Conservation (phyloP, 2,888 invertebrate genomes). For the Hyposoter didymator region DNA sequence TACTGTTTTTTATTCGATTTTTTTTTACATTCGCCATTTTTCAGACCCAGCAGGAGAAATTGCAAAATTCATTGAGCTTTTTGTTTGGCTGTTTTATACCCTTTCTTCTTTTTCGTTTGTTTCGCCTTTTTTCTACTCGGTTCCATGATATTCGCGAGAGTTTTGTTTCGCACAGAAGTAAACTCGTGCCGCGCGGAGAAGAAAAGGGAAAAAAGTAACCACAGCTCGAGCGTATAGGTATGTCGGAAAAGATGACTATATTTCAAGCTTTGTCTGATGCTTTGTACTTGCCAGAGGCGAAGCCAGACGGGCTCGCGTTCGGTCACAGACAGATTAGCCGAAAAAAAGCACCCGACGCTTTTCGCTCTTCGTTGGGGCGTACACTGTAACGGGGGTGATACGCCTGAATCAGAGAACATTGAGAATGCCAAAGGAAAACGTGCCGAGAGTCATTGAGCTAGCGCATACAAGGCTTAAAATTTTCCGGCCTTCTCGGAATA, state of each 20-base stretch:
- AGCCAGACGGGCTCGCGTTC: constrained; percentile 63
- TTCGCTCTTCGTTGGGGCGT: constrained; percentile 8
- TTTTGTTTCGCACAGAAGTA: neutral
- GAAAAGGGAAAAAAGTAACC: constrained; percentile 9
- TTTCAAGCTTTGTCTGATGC: constrained; percentile 71
- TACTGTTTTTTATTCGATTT: neutral
- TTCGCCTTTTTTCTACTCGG: constrained; percentile 8
- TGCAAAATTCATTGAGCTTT: constrained; percentile 22
- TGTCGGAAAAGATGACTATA: constrained; percentile 56
- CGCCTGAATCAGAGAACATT: constrained; percentile 49
- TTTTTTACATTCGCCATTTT: neutral
- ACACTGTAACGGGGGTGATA: constrained; percentile 39
- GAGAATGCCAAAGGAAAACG: constrained; percentile 57
- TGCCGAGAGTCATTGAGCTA: constrained; percentile 57
- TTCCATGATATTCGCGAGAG: constrained; percentile 10
- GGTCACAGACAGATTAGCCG: constrained; percentile 69
- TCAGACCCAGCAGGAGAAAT: neutral
- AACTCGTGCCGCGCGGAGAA: constrained; percentile 17
- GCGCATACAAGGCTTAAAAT: constrained; percentile 61
- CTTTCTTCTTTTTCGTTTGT: neutral
- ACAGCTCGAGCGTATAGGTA: neutral
- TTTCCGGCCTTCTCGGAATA: constrained; percentile 52
- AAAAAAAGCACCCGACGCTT: constrained; percentile 59
- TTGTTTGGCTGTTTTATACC: neutral
- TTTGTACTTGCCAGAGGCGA: constrained; percentile 67